These are phyloP conservation scores for Chiloscyllium plagiosum DNA, from an alignment of 2,113 vertebrate genomes.

Conservation along the genomic window DNA sequence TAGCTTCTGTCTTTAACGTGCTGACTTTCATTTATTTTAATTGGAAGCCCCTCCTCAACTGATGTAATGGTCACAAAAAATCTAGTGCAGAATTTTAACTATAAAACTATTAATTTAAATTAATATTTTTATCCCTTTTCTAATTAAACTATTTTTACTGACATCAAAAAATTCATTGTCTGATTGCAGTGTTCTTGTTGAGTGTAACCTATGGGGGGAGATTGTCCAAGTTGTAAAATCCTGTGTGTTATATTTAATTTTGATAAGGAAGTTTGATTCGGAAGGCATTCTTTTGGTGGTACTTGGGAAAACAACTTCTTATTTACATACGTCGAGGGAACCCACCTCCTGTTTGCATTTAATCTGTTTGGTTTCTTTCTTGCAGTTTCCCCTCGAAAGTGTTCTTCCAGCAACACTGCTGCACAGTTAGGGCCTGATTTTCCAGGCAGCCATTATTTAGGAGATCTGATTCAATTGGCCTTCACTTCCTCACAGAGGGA, in stretches of 20 bases:
- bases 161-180: background rate
- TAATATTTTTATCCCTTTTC: background rate
- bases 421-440: conserved; percentile 72
- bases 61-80: background rate
- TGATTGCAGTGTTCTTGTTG: background rate
- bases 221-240: background rate
- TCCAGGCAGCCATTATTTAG: conserved; percentile 75
- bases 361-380: conserved; percentile 32
- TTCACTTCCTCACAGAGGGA: conserved; percentile 82
- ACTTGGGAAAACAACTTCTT: background rate
- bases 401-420: conserved; percentile 48
- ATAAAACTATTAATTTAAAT: background rate
- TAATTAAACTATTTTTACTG: background rate
- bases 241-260: background rate
- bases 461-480: conserved; percentile 77
- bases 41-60: background rate
- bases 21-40: background rate
- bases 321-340: background rate
- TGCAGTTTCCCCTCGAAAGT: conserved; percentile 77
- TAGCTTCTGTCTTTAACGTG: background rate
- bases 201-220: background rate
- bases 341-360: background rate
- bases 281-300: background rate
- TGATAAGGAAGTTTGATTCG: background rate
- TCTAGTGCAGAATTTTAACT: background rate